phyloP scores from a whole-genome alignment of 1,140 invertebrate species.

The Heliothis virescens region DNA sequence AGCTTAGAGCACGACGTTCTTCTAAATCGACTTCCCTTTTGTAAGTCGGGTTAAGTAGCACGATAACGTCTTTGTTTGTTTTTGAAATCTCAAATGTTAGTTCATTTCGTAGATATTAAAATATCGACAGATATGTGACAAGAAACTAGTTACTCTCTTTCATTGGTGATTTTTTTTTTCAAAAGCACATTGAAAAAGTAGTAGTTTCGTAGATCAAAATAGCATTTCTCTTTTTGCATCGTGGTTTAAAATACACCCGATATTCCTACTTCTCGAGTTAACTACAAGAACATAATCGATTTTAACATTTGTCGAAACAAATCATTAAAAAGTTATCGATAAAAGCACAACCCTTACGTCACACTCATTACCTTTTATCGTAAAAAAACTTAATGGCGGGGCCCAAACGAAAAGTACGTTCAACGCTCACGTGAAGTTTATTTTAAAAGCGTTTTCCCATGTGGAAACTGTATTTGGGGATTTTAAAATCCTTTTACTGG shows the following conservation, averaged over 20 bases:
- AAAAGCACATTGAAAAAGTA: too few relatives aligned
- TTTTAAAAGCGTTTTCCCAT: conserved; percentile 24
- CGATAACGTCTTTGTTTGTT: conserved; percentile 14
- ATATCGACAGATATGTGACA: conserved; percentile 1
- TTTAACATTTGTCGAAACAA: neutral
- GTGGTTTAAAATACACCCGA: too few relatives aligned
- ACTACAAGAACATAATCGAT: neutral
- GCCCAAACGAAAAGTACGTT: conserved; percentile 31
- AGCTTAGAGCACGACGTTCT: conserved; percentile 10
- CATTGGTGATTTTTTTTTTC: too few relatives aligned
- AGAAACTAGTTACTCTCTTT: neutral
- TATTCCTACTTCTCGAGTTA: neutral
- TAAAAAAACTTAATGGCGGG: conserved; percentile 45
- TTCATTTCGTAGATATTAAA: neutral
- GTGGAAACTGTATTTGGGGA: conserved; percentile 31
- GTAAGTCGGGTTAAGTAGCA: neutral
- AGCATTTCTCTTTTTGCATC: too few relatives aligned
- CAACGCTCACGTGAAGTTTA: conserved; percentile 13
- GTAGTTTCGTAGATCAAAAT: too few relatives aligned
- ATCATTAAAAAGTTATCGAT: neutral
- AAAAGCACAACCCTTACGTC: conserved; percentile 30
- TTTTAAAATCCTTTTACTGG: conserved; percentile 29
- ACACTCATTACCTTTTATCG: conserved; percentile 39
- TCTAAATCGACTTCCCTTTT: conserved; percentile 1
- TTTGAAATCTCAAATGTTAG: neutral